Evolutionary conservation across 2,888 invertebrate genomes (phyloP), one percentile per base, ranked within the genome.

Genomic region (Melangyna quadrimaculata): DNA sequence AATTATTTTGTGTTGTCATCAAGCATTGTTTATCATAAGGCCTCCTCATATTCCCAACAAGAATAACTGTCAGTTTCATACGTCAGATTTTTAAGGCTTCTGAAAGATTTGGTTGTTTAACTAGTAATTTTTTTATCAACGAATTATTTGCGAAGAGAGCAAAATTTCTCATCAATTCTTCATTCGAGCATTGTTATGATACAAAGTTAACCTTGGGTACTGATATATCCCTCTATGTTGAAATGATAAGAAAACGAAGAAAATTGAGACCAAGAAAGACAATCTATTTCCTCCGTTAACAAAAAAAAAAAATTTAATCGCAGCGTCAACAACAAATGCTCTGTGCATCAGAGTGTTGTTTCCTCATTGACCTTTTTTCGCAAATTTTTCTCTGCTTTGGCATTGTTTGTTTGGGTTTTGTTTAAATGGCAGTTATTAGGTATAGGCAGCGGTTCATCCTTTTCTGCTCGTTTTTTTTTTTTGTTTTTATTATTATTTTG

Each of bases 371-470:
- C 84, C 80, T 84, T 84, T 84, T 84, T 84, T 71, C 61, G 79
- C 79, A 84, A 75, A 75, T 84, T 84, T 84, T 65, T 79, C 72
- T 79, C 71, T 72, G 72, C 61, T 74, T 67, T 75, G n/a, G 72
- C 3, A 71, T 70, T 75, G 71, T 80, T 81, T 83, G 74, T 71
- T 84, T 84, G 79, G 79, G 74, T 71, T 84, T 79, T 40, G 45
- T 74, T 29, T 84, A 67, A 75, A 75, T 72, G 55, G 71, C 79
- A 75, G 79, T 75, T 84, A 79, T 84, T 71, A 84, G 75, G 71
- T 75, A 84, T 71, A 84, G 75, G 71, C 79, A 84, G 70, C 71
- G 84, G 74, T 75, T 84, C 74, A 84, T 79, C 84, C 84, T 84
- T 79, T 83, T 48, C 22, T 40, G 14, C 10, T 55, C 8, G 14